Evolutionary conservation across 2,797 vertebrate species (phyloP), one percentile per base, ranked within the genome.

Genomic region (Hoplostethus mediterraneus): DNA sequence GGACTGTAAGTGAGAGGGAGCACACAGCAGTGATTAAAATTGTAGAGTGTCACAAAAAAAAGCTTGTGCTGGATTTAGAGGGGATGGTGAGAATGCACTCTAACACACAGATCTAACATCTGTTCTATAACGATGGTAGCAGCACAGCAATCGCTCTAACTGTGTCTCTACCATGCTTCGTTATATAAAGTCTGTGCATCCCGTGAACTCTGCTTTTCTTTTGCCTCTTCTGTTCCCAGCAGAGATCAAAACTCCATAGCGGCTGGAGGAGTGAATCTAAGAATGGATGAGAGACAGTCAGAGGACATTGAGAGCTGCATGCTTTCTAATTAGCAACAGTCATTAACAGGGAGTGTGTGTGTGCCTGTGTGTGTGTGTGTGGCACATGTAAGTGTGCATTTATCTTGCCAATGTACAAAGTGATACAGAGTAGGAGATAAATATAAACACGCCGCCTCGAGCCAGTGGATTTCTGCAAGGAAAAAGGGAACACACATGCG

Each of bases 321-420:
- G 51, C 51, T 68, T 85, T 82, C 81, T 92, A 91, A 93, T 94
- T 91, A 93, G 85, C 71, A 53, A 5, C 44, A 76, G 75, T 83
- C 85, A 74, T 87, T 92, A 78, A 87, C 75, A 84, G 53, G 54
- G 66, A 59, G 54, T 48, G 47, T 68, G 16, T 65, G 63, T 77
- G 53, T 60, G 52, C 71, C 42, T 67, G 0, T 42, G 49, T 40
- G 71, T 44, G 66, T 67, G 0, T 42, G 55, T 40, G 71, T 44
- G 66, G 57, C 51, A 5, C 1, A 31, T 1, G 16, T 28, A 14
- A 5, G 49, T 69, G 71, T 66, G 80, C 60, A 60, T 67, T 17
- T 61, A 49, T 61, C 53, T 61, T 56, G 71, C 68, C 63, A 48
- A 67, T 42, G 55, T 36, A 51, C 38, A 33, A 63, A 73, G 64